Evolutionary conservation across 2,888 invertebrate genomes (phyloP), one percentile per base, ranked within the genome.

Genomic region (Mesorhabditis belari): DNA sequence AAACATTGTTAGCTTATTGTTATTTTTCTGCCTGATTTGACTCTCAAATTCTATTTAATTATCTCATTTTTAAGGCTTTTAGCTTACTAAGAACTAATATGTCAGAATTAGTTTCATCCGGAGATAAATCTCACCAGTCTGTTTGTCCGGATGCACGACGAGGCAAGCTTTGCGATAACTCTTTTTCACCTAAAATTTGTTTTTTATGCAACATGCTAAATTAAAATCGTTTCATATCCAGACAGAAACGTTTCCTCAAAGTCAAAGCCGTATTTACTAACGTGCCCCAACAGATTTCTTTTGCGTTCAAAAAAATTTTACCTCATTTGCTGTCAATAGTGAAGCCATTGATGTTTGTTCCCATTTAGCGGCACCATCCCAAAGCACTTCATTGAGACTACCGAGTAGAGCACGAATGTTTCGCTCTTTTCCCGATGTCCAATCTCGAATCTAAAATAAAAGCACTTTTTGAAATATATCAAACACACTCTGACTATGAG

Each of bases 81-180:
- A n/a, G n/a, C n/a, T n/a, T n/a, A n/a, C n/a, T n/a, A n/a, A n/a
- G n/a, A n/a, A n/a, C n/a, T n/a, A n/a, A n/a, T n/a, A n/a, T n/a
- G n/a, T n/a, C n/a, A n/a, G n/a, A n/a, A n/a, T n/a, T n/a, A n/a
- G n/a, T n/a, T n/a, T n/a, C n/a, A n/a, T 35, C 44, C 44, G 50
- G 3, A 35, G n/a, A 9, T 17, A n/a, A 9, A 9, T 35, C 44
- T 35, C 44, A 35, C 71, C 73, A 9, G 64, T 65, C 55, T 76
- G 71, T 88, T 98, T 99, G 82, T 99, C 98, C 0, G 98, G 98
- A 85, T 99, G 98, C 49, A 96, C 93, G 57, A 92, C 91, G 50
- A 98, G 86, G 73, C 96, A 95, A 5, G 98, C 98, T 82, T 88
- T 91, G 58, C 94, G 86, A 82, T 96, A 98, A 74, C 89, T 88